Evolutionary conservation across 2,113 vertebrate species (phyloP).

Genomic region (Taxidea taxus): DNA sequence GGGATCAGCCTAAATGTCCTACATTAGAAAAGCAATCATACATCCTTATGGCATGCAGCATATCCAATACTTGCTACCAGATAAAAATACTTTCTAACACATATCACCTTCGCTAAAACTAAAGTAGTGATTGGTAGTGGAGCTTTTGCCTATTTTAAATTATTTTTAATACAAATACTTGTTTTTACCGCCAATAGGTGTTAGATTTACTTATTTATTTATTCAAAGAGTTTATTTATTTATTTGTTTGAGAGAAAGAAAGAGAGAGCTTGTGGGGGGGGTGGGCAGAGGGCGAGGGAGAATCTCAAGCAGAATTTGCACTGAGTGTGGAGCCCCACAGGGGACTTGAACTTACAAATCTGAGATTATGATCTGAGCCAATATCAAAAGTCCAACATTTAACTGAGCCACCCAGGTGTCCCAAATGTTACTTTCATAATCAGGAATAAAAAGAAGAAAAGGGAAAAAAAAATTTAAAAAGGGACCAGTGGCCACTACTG

Average conservation of each 20-base stretch:
- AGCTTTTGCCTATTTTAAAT: not conserved
- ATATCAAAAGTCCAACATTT: too few relatives aligned
- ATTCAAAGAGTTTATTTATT: too few relatives aligned
- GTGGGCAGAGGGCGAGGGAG: too few relatives aligned
- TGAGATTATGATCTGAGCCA: too few relatives aligned
- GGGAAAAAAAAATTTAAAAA: not conserved
- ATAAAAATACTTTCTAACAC: not conserved
- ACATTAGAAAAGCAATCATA: not conserved
- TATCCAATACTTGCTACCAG: not conserved
- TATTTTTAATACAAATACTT: not conserved
- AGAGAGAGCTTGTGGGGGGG: too few relatives aligned
- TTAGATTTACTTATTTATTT: too few relatives aligned
- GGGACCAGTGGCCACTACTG: not conserved
- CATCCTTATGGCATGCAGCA: rapidly evolving
- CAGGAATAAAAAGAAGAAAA: not conserved
- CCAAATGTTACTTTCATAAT: not conserved
- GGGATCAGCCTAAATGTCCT: not conserved
- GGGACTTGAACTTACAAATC: too few relatives aligned
- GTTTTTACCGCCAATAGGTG: not conserved
- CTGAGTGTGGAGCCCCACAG: too few relatives aligned
- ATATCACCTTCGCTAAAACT: not conserved
- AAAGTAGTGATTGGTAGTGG: not conserved
- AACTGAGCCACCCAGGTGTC: too few relatives aligned
- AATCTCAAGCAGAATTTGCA: too few relatives aligned
- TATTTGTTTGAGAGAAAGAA: too few relatives aligned